phyloP scores from a whole-genome alignment of 2,888 invertebrate species.

The Lobophora halterata region DNA sequence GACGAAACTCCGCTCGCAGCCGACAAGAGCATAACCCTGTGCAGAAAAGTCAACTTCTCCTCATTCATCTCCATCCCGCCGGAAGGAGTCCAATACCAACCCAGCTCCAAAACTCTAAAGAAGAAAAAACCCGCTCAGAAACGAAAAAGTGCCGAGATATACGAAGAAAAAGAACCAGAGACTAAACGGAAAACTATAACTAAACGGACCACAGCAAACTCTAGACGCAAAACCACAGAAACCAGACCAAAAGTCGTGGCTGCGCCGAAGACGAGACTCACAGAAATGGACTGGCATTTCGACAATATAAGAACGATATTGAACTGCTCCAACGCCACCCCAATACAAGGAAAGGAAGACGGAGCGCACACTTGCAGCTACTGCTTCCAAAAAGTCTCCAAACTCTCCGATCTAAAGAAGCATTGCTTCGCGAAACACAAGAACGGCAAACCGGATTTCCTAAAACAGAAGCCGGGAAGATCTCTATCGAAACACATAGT shows the following conservation, averaged over 20 bases:
- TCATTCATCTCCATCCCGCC: conserved; percentile 49
- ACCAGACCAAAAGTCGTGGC: no score
- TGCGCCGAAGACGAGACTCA: conserved; percentile 34
- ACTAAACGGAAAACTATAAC: conserved; percentile 5
- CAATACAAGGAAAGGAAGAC: conserved; percentile 49
- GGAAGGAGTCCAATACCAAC: conserved; percentile 28
- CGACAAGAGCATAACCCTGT: conserved; percentile 35
- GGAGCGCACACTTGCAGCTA: conserved; percentile 55
- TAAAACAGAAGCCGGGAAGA: conserved; percentile 32
- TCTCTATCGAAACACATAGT: conserved; percentile 49
- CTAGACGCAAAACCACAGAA: conserved; percentile 14
- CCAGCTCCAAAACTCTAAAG: conserved; percentile 6
- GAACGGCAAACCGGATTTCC: conserved; percentile 42
- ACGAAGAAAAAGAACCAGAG: conserved; percentile 14
- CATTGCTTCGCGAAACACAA: conserved; percentile 42
- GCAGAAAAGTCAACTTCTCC: conserved; percentile 46
- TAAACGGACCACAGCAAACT: conserved; percentile 8
- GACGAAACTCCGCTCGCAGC: conserved; percentile 27
- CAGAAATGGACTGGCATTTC: conserved; percentile 57
- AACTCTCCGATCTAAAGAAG: conserved; percentile 47
- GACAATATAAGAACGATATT: conserved; percentile 55
- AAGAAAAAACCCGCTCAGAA: conserved; percentile 17
- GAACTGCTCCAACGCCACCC: conserved; percentile 56
- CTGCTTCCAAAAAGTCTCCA: conserved; percentile 52
- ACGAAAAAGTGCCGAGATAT: conserved; percentile 18